Evolutionary conservation across 2,113 vertebrate genomes (phyloP), one percentile per base, ranked within the genome.

Genomic region (Platichthys stellatus): DNA sequence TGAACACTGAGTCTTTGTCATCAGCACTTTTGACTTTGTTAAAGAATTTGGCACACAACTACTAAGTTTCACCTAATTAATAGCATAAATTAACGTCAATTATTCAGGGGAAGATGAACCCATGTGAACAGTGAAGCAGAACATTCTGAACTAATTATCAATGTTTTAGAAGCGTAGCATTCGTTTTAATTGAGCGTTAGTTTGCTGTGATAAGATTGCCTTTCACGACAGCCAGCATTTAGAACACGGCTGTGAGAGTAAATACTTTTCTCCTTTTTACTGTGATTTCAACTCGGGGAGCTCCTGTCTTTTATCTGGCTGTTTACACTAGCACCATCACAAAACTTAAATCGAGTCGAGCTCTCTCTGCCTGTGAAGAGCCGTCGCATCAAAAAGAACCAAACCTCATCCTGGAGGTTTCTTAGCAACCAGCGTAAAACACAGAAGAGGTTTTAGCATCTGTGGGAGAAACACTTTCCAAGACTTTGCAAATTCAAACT

Each of bases 91-190:
- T 28, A 60, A 75, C 21, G 13, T 28, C 24, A 49, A 28, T 56
- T 31, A 45, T 57, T 62, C 2, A 69, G 65, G 15, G 45, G 65
- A 47, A 60, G 1, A 58, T 21, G 13, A 69, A 51, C 21, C 35
- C 26, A 57, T 51, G 23, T 70, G 17, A 35, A 47, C 24, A 56
- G 43, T 28, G 40, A 77, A 54, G 14, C 31, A n/a, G 60, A 70
- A 43, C 70, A 66, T 67, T 76, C 49, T 66, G 35, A 76, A 79
- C 60, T 53, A 21, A 40, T 24, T 24, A 63, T 64, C 21, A 68
- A 28, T 63, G 15, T 62, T 70, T 76, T 26, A 62, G 47, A 77
- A 40, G 35, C 59, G 6, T 56, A 40, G 2, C 2, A 49, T 83
- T 43, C 2, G 74, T 72, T 71, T 71, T 68, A 78, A 67, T 72